Conservation (phyloP, 2,113 vertebrate species). For the Melozone crissalis region DNA sequence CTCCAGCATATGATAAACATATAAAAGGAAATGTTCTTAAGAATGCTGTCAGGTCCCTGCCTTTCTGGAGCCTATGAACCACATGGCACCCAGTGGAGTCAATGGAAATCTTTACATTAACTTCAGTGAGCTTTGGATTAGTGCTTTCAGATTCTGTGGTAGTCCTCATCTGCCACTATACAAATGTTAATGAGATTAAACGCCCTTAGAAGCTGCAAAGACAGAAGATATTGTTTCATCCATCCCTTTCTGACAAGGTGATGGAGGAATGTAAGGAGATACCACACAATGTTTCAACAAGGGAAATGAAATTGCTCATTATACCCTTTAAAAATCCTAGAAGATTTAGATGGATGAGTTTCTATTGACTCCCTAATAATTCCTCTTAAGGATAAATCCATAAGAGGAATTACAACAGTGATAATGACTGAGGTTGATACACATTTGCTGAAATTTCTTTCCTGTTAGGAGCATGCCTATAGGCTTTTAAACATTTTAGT, state of each 20-base stretch:
- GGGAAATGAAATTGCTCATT: neutral
- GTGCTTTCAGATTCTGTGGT: neutral
- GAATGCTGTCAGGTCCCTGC: neutral
- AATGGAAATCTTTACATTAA: neutral
- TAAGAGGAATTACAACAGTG: neutral
- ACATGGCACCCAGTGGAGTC: neutral
- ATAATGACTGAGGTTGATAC: neutral
- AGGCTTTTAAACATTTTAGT: constrained; percentile 13
- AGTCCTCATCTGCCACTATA: neutral
- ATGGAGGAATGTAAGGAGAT: neutral
- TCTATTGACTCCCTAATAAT: neutral
- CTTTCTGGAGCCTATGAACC: neutral
- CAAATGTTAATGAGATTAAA: neutral
- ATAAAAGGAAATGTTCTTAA: neutral
- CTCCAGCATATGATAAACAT: neutral
- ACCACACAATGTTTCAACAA: neutral
- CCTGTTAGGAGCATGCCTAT: neutral
- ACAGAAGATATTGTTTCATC: neutral
- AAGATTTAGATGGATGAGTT: neutral
- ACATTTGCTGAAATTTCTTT: neutral
- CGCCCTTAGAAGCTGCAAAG: neutral
- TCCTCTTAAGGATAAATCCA: neutral
- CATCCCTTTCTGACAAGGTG: neutral
- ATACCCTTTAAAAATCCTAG: neutral
- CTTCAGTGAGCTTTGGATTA: neutral